Conservation (phyloP, 2,888 invertebrate genomes). For the Parnassius glacialis region DNA sequence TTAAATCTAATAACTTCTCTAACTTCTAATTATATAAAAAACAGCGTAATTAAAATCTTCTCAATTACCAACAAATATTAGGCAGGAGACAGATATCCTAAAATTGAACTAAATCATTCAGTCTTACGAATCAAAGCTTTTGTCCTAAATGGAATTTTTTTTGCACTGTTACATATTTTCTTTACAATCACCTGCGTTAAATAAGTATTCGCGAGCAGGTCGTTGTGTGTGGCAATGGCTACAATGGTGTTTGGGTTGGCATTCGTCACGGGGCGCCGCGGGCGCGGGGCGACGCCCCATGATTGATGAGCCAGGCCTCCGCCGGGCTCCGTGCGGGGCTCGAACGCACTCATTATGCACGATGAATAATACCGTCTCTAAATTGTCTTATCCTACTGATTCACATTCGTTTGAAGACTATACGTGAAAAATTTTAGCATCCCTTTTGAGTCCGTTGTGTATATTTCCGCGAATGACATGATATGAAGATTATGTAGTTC, state of each 20-base stretch:
- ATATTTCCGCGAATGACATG: too few species aligned
- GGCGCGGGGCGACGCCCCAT: conserved; percentile 40
- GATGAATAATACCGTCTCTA: conserved; percentile 26
- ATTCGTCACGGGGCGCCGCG: conserved; percentile 75
- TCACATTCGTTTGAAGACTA: conserved; percentile 2
- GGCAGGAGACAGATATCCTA: too few species aligned
- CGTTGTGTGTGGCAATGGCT: conserved; percentile 66
- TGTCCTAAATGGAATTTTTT: too few species aligned
- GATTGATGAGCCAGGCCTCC: conserved; percentile 64
- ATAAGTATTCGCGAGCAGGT: conserved; percentile 41
- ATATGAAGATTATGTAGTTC: too few species aligned
- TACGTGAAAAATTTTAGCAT: neutral
- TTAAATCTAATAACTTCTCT: too few species aligned
- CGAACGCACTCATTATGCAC: conserved; percentile 28
- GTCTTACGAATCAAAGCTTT: too few species aligned
- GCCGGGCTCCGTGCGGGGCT: conserved; percentile 15
- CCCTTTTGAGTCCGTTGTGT: too few species aligned
- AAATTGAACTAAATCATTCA: too few species aligned
- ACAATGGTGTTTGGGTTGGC: conserved; percentile 77
- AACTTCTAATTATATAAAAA: too few species aligned
- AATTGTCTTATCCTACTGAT: conserved; percentile 22
- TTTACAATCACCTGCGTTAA: conserved; percentile 33
- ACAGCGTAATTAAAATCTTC: too few species aligned
- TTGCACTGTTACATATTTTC: neutral
- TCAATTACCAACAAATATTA: too few species aligned